Evolutionary conservation across 2,797 vertebrate genomes (phyloP).

Genomic region (Pempheris klunzingeri): DNA sequence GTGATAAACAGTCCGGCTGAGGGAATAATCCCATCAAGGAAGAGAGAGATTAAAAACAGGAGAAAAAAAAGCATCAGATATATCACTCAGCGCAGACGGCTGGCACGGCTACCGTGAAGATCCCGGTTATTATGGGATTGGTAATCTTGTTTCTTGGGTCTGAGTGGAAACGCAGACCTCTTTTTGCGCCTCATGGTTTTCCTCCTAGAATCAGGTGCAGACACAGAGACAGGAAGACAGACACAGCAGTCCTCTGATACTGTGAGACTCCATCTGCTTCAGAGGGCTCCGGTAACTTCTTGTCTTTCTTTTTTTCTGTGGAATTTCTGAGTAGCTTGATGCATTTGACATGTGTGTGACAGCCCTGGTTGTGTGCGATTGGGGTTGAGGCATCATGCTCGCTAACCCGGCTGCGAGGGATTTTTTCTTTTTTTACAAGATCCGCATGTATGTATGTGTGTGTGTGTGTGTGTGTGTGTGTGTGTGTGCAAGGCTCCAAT

Average conservation of each 20-base stretch:
- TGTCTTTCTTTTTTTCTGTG: conserved; percentile 83
- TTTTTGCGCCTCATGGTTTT: conserved; percentile 63
- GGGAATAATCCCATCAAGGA: conserved; percentile 84
- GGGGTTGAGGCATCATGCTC: conserved; percentile 82
- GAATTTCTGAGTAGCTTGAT: conserved; percentile 92
- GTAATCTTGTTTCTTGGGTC: conserved; percentile 80
- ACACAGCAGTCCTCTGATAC: conserved; percentile 72
- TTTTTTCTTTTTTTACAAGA: conserved; percentile 64
- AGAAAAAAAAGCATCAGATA: conserved; percentile 75
- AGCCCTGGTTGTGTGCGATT: conserved; percentile 84
- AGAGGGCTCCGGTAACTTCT: conserved; percentile 78
- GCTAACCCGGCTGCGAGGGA: conserved; percentile 85
- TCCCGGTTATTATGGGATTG: conserved; percentile 81
- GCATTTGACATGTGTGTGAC: conserved; percentile 92
- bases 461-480: too few relatives aligned
- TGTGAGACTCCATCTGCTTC: conserved; percentile 79
- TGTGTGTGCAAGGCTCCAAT: too few relatives aligned
- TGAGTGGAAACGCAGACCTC: conserved; percentile 73
- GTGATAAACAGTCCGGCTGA: conserved; percentile 82
- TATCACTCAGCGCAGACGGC: conserved; percentile 77
- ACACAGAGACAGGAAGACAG: conserved; percentile 72
- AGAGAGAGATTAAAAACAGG: conserved; percentile 76
- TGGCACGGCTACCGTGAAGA: conserved; percentile 71
- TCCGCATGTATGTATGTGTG: conserved; percentile 60
- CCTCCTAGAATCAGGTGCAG: conserved; percentile 68